Base-by-base conservation (phyloP, 2,888 invertebrate genomes). In the Melanchra persicariae region DNA sequence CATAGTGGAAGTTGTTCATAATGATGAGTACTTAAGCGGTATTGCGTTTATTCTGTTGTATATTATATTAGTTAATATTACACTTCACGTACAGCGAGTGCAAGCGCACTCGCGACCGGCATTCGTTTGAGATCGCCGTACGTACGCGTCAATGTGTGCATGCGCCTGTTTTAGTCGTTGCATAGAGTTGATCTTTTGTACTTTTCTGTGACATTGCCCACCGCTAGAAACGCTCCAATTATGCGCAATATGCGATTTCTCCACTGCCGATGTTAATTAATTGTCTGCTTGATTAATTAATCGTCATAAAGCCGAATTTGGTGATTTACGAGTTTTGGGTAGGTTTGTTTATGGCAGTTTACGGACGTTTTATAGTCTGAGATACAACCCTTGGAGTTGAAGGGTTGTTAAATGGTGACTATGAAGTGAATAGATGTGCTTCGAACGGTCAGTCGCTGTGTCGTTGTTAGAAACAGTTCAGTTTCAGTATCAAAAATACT, bases 201-300 rank as follows among this genome's bases (percentile, higher is more conserved):
- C 0, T 51, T 51, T 17, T 43, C 22, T 45, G 6, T 26, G 17
- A 22, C 1, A 17, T 3, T 26, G n/a, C 12, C 8, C 22, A 67
- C 45, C 45, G 65, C 47, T 54, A 51, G 62, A 68, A 70, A 61
- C 62, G 75, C 77, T 80, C 77, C 79, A 85, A 82, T 85, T 81
- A 85, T 81, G 83, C 77, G 37, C 75, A 76, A 75, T 81, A 79
- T 70, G 78, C 76, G 68, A 74, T 79, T 74, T 74, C 82, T 80
- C 70, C 34, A 54, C 61, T 68, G 71, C 63, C 75, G 60, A 77
- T 80, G 75, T 77, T 86, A 85, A 84, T 85, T 84, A 79, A 74
- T 75, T 72, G 64, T 74, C 58, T 70, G 43, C 47, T 70, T 83
- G 81, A 81, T 83, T 74, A 82, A 85, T 83, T 67, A 79, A 69